These are phyloP conservation scores for Micromesistius poutassou DNA, from an alignment of 2,797 vertebrate species.

Conservation along the genomic window DNA sequence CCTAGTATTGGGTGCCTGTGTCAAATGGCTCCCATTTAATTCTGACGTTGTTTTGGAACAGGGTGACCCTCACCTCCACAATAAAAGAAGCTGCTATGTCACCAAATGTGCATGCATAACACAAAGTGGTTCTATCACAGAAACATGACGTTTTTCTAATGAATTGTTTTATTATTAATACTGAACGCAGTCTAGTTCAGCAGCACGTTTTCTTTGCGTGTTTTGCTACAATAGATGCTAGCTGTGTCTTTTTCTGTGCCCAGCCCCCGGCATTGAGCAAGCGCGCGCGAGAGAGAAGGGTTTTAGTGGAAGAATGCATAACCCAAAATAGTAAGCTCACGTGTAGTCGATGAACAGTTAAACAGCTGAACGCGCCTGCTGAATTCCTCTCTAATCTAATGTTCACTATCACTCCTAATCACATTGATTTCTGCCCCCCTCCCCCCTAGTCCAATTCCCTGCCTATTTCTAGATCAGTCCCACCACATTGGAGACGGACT, in stretches of 20 bases:
- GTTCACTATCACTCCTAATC: constrained; percentile 37
- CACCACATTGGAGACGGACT: neutral
- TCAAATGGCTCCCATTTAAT: neutral
- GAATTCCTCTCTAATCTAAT: constrained; percentile 58
- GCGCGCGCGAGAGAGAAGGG: constrained; percentile 31
- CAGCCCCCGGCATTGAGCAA: neutral
- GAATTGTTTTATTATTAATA: neutral
- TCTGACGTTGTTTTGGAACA: neutral
- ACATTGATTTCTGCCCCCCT: constrained; percentile 15
- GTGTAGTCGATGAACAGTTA: constrained; percentile 54
- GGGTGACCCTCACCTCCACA: neutral
- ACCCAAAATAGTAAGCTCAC: constrained; percentile 75
- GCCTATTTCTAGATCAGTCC: constrained; percentile 22
- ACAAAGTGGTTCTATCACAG: neutral
- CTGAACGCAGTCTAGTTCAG: neutral
- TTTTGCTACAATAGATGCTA: neutral
- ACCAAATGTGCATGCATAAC: neutral
- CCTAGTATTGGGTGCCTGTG: constrained; percentile 2
- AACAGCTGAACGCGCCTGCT: constrained; percentile 42
- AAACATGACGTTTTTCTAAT: neutral
- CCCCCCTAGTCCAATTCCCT: constrained; percentile 10
- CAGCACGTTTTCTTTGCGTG: neutral
- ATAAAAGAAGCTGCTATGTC: neutral
- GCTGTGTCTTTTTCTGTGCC: constrained; percentile 3
- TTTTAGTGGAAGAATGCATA: constrained; percentile 48